These are phyloP conservation scores for Urophycis tenuis DNA, from an alignment of 2,797 vertebrate genomes.

Conservation along the genomic window DNA sequence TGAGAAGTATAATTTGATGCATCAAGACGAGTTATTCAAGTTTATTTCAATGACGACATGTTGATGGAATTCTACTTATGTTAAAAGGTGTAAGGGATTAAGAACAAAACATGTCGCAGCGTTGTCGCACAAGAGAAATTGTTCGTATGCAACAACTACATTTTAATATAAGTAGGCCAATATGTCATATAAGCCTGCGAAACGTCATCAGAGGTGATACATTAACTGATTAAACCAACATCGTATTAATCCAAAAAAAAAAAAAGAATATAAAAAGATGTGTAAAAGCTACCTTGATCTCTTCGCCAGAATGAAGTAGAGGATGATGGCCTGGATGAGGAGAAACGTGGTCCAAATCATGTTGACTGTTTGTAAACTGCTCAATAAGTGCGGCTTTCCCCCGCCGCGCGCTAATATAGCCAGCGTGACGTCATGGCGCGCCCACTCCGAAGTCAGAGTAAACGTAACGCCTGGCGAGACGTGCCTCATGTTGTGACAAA, in stretches of 20 bases:
- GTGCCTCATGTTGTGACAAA: too few species aligned
- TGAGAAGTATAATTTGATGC: neutral
- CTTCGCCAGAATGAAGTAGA: constrained; percentile 55
- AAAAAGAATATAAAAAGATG: neutral
- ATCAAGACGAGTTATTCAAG: neutral
- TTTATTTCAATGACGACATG: neutral
- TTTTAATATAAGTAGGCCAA: neutral
- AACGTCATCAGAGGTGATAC: neutral
- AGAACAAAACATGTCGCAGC: neutral
- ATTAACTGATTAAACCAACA: neutral
- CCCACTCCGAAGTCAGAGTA: too few species aligned
- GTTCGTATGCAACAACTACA: neutral
- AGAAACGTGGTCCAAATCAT: constrained; percentile 66
- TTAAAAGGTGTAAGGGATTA: neutral
- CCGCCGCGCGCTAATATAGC: neutral
- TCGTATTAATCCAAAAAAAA: neutral
- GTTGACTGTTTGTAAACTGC: constrained; percentile 1
- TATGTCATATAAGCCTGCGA: neutral
- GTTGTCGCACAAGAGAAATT: neutral
- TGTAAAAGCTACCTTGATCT: constrained; percentile 57
- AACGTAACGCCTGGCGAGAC: too few species aligned
- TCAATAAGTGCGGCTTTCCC: too few species aligned
- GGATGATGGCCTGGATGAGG: constrained; percentile 47
- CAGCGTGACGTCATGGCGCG: too few species aligned
- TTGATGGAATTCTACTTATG: neutral